Percentiles rank a stretch among this genome's conserved stretches.
Evolutionary conservation across 2,797 vertebrate genomes (phyloP).

Genomic region (Pelobates cultripes): DNA sequence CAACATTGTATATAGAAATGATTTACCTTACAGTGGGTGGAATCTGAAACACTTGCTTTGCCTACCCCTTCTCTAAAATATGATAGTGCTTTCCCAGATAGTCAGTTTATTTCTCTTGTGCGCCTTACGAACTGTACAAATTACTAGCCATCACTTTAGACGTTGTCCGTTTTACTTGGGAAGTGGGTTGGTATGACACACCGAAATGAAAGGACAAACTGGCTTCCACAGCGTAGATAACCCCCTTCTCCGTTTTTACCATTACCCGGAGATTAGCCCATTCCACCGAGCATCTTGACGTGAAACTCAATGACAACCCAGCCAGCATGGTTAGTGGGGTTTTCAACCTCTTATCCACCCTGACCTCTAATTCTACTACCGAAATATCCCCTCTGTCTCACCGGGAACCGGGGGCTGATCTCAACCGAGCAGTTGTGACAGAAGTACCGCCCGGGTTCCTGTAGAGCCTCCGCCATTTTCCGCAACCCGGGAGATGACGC

Average conservation of each 20-base stretch:
- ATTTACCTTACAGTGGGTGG: no score
- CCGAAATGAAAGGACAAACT: no score
- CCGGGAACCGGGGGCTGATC: constrained; percentile 88
- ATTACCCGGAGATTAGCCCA: neutral
- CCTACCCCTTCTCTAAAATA: no score
- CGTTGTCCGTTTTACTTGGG: no score
- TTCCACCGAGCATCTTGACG: neutral
- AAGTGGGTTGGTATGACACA: no score
- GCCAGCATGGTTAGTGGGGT: neutral
- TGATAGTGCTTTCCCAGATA: no score
- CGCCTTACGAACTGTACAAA: no score
- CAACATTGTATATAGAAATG: no score
- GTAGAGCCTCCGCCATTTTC: constrained; percentile 93
- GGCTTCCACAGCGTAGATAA: no score
- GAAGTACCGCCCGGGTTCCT: constrained; percentile 87
- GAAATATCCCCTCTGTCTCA: constrained; percentile 65
- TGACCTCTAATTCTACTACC: neutral
- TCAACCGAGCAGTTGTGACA: constrained; percentile 91
- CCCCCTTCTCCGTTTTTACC: neutral
- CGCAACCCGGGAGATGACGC: constrained; percentile 58
- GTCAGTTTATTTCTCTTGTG: no score
- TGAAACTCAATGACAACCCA: neutral
- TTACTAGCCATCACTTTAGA: no score
- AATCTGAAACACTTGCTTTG: no score
- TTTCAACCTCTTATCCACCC: neutral